Conservation (phyloP, 2,888 invertebrate genomes). For the Eulithis testata region DNA sequence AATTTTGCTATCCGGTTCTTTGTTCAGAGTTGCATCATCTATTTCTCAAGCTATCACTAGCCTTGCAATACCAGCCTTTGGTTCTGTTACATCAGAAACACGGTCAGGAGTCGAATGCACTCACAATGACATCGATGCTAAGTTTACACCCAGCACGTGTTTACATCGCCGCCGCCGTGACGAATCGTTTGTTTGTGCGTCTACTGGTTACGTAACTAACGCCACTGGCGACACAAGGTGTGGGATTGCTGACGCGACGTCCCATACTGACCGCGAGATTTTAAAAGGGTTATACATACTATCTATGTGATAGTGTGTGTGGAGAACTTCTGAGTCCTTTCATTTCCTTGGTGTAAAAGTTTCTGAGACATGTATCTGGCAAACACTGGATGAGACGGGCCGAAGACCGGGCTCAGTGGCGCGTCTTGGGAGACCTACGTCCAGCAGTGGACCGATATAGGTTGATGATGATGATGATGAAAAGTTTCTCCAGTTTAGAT, state of each 20-base stretch:
- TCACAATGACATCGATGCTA: conserved; percentile 23
- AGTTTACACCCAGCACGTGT: conserved; percentile 46
- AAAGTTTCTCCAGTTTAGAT: no score
- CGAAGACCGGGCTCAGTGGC: no score
- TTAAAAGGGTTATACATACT: no score
- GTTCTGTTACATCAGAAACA: conserved; percentile 25
- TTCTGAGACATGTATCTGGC: no score
- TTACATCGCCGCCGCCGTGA: conserved; percentile 50
- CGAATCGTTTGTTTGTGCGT: conserved; percentile 58
- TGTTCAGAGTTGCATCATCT: background rate
- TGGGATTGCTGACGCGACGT: conserved; percentile 25
- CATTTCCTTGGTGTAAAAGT: no score
- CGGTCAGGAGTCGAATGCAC: conserved; percentile 26
- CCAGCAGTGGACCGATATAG: no score
- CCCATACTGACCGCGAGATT: background rate
- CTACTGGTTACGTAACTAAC: conserved; percentile 51
- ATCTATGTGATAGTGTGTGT: no score
- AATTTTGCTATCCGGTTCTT: background rate
- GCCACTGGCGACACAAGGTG: conserved; percentile 40
- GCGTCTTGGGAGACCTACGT: no score
- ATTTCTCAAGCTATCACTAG: background rate
- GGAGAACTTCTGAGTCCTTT: no score
- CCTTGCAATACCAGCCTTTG: background rate
- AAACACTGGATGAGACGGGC: no score
- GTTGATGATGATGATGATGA: no score